A percentile compares a stretch with the other conserved stretches of the same genome.
Conservation (phyloP, 2,113 vertebrate genomes). For the Tringa solitaria region DNA sequence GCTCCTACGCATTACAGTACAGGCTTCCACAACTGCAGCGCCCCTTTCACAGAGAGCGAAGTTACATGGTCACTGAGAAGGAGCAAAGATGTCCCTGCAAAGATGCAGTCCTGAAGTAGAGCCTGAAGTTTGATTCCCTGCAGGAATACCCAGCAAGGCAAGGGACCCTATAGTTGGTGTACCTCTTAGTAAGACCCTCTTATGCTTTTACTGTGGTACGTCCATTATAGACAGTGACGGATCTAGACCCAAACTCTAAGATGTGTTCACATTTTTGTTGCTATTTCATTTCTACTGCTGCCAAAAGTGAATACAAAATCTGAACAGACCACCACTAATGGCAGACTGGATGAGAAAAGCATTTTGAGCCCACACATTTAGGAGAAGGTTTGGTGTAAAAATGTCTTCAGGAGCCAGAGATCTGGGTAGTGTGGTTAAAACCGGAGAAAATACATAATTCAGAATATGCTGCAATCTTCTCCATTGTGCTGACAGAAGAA, state of each 20-base stretch:
- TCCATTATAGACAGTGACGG: not conserved
- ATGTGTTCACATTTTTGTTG: not conserved
- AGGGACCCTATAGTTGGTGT: fast-evolving
- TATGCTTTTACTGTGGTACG: not conserved
- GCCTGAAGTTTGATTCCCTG: not conserved
- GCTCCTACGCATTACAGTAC: not conserved
- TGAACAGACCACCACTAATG: not conserved
- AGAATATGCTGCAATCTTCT: not conserved
- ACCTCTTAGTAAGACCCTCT: not conserved
- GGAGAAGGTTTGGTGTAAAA: not conserved
- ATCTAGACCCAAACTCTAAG: not conserved
- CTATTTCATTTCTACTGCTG: not conserved
- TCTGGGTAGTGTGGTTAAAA: not conserved
- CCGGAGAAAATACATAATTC: not conserved
- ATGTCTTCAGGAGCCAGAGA: not conserved
- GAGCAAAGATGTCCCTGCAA: not conserved
- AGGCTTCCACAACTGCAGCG: not conserved
- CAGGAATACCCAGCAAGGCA: not conserved
- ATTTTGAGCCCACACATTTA: not conserved
- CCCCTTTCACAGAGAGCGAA: not conserved
- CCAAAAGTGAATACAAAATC: not conserved
- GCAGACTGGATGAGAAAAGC: not conserved
- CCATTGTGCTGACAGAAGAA: not conserved
- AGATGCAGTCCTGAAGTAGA: not conserved
- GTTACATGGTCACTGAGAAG: not conserved